Conservation (phyloP, 2,888 invertebrate genomes). For the Melieria crassipennis region DNA sequence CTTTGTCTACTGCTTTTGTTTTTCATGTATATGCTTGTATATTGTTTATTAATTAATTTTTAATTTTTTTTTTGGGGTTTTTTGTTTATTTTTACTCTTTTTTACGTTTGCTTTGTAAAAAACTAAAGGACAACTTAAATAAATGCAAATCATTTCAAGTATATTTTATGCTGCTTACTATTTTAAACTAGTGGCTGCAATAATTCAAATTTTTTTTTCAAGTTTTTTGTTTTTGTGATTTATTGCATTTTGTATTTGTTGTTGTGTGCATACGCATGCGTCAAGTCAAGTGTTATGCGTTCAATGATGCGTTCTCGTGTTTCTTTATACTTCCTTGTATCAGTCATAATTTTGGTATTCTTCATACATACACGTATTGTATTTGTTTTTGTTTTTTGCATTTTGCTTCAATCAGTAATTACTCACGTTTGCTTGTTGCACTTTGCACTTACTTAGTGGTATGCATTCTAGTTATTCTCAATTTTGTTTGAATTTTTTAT, state of each 20-base stretch:
- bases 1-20: conserved; percentile 4
- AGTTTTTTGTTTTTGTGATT: not conserved
- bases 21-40: not conserved
- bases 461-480: conserved; percentile 44
- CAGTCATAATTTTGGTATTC: conserved; percentile 42
- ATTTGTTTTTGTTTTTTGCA: conserved; percentile 15
- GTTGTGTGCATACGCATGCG: conserved; percentile 40
- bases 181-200: not conserved
- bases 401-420: conserved; percentile 22
- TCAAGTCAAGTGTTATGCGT: not conserved
- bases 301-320: conserved; percentile 15
- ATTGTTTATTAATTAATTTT: conserved; percentile 5
- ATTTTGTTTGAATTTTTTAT: conserved; percentile 43
- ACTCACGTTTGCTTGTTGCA: conserved; percentile 53
- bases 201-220: conserved; percentile 23
- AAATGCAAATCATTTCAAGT: not conserved
- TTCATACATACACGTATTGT: not conserved
- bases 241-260: conserved; percentile 25
- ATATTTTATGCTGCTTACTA: conserved; percentile 4
- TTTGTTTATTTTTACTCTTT: conserved; percentile 11
- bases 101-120: conserved; percentile 9
- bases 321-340: conserved; percentile 41
- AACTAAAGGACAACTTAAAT: too few relatives aligned
- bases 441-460: conserved; percentile 17
- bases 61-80: not conserved